Conservation (phyloP, 2,797 vertebrate genomes). For the Pseudochirops cupreus region DNA sequence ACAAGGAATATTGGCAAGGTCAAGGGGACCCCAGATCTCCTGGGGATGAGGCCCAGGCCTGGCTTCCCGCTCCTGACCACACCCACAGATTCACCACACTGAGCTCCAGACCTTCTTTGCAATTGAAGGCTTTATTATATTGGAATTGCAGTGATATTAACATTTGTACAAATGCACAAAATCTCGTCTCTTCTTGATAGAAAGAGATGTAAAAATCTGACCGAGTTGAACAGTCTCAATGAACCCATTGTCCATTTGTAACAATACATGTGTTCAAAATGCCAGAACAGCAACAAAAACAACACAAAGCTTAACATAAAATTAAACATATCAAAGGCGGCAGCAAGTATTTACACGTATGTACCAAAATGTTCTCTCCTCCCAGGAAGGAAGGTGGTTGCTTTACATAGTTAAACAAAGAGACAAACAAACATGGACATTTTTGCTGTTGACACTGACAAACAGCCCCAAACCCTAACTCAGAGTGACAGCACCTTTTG, state of each 20-base stretch:
- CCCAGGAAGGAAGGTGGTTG: constrained; percentile 97
- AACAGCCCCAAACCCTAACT: constrained; percentile 85
- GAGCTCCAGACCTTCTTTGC: constrained; percentile 71
- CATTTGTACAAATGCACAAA: constrained; percentile 99
- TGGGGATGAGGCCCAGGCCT: background rate
- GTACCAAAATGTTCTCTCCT: constrained; percentile 88
- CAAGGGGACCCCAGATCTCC: background rate
- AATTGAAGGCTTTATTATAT: constrained; percentile 99
- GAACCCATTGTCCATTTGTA: constrained; percentile 91
- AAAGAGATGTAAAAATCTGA: constrained; percentile 95
- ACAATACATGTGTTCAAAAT: constrained; percentile 91
- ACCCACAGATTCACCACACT: constrained; percentile 49
- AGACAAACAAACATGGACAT: constrained; percentile 93
- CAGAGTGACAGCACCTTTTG: constrained; percentile 86
- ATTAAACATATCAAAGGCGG: constrained; percentile 95
- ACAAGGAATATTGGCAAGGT: background rate
- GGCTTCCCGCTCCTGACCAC: background rate
- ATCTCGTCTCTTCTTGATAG: constrained; percentile 89
- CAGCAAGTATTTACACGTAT: constrained; percentile 93
- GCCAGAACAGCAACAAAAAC: constrained; percentile 82
- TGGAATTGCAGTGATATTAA: constrained; percentile 97
- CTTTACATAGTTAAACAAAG: constrained; percentile 89
- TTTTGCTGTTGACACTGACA: constrained; percentile 85
- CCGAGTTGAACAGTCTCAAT: constrained; percentile 95
- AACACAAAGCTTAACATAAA: constrained; percentile 88